A percentile compares a stretch with the other conserved stretches of the same genome.
Evolutionary conservation across 2,888 invertebrate genomes (phyloP).

Genomic region (Tenthredo scrophulariae): DNA sequence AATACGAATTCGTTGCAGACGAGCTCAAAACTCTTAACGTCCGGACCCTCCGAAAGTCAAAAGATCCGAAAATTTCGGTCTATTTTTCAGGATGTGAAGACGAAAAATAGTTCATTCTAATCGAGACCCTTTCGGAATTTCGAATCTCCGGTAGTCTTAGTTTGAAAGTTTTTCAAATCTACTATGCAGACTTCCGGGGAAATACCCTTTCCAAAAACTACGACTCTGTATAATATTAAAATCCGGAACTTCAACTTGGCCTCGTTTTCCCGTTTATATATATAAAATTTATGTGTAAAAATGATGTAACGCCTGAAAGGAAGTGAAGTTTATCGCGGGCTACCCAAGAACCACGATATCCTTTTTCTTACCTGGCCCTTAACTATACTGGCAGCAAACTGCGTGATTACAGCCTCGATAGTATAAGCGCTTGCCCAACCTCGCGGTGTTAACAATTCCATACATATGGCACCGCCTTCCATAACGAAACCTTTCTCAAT

Average conservation of each 20-base stretch:
- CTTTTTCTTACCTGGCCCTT: constrained; percentile 85
- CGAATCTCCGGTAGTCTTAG: no score
- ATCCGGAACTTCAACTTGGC: neutral
- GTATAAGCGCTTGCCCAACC: constrained; percentile 95
- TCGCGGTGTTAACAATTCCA: constrained; percentile 91
- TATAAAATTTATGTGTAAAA: neutral
- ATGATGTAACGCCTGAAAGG: neutral
- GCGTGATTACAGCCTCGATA: constrained; percentile 93
- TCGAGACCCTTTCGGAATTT: no score
- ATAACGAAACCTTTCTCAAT: constrained; percentile 93
- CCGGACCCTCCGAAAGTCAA: no score
- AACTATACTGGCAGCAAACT: constrained; percentile 92
- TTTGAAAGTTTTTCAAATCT: no score
- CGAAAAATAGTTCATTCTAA: no score
- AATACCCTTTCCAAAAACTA: no score
- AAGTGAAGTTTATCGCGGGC: neutral
- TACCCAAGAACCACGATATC: neutral
- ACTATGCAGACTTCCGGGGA: no score
- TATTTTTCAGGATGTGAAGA: no score
- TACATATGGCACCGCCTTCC: constrained; percentile 94
- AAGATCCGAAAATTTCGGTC: no score
- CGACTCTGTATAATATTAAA: neutral
- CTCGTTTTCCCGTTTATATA: neutral
- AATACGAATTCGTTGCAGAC: no score
- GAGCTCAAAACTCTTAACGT: no score